Evolutionary conservation across 2,888 invertebrate genomes (phyloP).

Genomic region (Rhagonycha lutea): DNA sequence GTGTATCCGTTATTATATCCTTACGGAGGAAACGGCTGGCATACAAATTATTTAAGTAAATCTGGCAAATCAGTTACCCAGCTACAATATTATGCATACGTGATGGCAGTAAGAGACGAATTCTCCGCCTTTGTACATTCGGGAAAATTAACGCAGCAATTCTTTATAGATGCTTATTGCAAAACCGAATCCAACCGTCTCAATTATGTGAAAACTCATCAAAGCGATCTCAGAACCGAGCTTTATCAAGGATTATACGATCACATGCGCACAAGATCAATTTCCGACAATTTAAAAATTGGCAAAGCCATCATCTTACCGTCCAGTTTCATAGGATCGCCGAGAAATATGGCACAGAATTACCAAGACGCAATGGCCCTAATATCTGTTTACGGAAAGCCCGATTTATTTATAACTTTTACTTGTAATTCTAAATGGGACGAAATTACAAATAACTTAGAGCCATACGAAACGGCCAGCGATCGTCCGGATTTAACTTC

Average conservation of each 20-base stretch:
- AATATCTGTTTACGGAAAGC: conserved; percentile 48
- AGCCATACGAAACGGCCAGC: conserved; percentile 34
- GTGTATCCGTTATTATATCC: not conserved
- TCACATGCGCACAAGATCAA: conserved; percentile 36
- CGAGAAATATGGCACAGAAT: conserved; percentile 46
- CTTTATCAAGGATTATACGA: conserved; percentile 34
- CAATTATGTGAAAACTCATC: conserved; percentile 3
- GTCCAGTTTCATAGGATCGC: conserved; percentile 28
- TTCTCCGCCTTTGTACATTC: not conserved
- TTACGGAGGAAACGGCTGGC: not conserved
- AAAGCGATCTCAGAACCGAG: conserved; percentile 2
- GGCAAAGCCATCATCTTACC: conserved; percentile 39
- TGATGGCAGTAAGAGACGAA: not conserved
- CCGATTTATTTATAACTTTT: conserved; percentile 50
- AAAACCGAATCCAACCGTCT: not conserved
- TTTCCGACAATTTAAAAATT: conserved; percentile 27
- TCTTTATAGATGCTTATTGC: not conserved
- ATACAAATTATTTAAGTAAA: not conserved
- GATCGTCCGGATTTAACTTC: conserved; percentile 48
- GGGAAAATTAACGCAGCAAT: not conserved
- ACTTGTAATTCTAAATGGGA: conserved; percentile 53
- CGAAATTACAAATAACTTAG: conserved; percentile 47
- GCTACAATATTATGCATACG: not conserved
- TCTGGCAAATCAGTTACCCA: not conserved
- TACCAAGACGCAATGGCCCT: conserved; percentile 55